These are phyloP conservation scores for Aphelocoma californica DNA, from an alignment of 2,797 vertebrate species.

Conservation along the genomic window DNA sequence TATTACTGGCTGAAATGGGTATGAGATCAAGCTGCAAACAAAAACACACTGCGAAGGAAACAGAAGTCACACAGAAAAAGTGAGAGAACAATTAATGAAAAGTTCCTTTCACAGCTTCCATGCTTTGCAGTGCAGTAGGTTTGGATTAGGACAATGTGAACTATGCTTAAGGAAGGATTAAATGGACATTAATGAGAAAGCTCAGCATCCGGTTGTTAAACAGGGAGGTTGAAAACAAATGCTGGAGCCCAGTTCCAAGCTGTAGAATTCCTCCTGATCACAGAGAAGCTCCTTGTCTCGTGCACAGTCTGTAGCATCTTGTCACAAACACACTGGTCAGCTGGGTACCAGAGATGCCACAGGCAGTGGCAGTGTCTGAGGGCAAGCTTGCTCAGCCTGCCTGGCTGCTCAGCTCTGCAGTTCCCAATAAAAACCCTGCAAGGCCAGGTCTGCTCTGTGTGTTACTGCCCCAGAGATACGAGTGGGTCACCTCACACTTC, in stretches of 20 bases:
- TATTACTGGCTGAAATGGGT: neutral
- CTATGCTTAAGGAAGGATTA: conserved; percentile 37
- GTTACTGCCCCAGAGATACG: fast-evolving
- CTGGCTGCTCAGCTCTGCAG: neutral
- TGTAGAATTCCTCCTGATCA: neutral
- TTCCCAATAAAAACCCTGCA: neutral
- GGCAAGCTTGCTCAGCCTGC: neutral
- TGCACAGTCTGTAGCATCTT: neutral
- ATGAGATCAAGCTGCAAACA: conserved; percentile 10
- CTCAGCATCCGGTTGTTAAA: neutral
- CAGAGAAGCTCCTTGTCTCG: neutral
- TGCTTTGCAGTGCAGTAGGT: neutral
- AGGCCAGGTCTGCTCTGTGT: neutral
- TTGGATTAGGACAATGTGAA: conserved; percentile 17
- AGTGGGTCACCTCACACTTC: neutral
- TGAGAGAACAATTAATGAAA: conserved; percentile 29
- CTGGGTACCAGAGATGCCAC: neutral
- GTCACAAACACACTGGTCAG: neutral
- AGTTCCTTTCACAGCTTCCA: conserved; percentile 28
- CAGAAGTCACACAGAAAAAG: conserved; percentile 21
- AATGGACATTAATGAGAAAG: conserved; percentile 18
- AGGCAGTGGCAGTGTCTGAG: neutral
- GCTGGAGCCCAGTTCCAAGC: neutral
- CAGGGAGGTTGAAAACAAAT: neutral
- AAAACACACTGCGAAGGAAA: conserved; percentile 4